These are phyloP conservation scores for Clavelina lepadiformis DNA, from an alignment of 23 tunicate genomes.

Conservation along the genomic window DNA sequence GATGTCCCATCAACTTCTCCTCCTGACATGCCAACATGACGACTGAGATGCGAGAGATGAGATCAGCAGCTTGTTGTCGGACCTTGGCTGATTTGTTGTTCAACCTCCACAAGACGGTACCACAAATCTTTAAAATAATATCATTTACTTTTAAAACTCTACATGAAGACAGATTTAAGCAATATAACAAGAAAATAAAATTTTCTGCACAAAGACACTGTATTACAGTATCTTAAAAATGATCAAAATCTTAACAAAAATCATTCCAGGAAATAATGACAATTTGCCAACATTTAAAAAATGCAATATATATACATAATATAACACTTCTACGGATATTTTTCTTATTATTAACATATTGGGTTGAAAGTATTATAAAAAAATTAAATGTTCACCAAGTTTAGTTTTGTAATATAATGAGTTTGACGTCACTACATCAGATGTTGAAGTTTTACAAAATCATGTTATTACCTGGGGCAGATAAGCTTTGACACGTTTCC, in stretches of 20 bases:
- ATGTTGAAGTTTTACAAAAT: too few relatives aligned
- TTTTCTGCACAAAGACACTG: neutral
- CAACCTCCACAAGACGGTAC: slow-evolving; percentile 98
- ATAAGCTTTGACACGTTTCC: slow-evolving; percentile 92
- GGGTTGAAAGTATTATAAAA: too few relatives aligned
- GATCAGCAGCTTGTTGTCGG: slow-evolving; percentile 99
- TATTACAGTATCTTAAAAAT: neutral
- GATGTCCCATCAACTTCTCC: slow-evolving; percentile 98
- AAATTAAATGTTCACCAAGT: too few relatives aligned
- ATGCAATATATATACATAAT: too few relatives aligned
- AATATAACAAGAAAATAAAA: too few relatives aligned
- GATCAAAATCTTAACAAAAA: neutral
- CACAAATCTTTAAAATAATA: slow-evolving; percentile 89
- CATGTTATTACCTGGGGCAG: slow-evolving; percentile 88
- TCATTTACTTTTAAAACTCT: too few relatives aligned
- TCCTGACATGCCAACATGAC: slow-evolving; percentile 99
- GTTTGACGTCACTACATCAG: too few relatives aligned
- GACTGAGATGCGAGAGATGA: slow-evolving; percentile 88
- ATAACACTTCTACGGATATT: too few relatives aligned
- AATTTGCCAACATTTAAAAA: too few relatives aligned
- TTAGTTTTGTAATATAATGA: too few relatives aligned
- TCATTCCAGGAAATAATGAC: neutral
- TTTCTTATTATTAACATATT: too few relatives aligned
- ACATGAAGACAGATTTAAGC: too few relatives aligned
- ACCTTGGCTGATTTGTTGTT: slow-evolving; percentile 99